Evolutionary conservation across 2,113 vertebrate species (phyloP).

Genomic region (Grus americana): DNA sequence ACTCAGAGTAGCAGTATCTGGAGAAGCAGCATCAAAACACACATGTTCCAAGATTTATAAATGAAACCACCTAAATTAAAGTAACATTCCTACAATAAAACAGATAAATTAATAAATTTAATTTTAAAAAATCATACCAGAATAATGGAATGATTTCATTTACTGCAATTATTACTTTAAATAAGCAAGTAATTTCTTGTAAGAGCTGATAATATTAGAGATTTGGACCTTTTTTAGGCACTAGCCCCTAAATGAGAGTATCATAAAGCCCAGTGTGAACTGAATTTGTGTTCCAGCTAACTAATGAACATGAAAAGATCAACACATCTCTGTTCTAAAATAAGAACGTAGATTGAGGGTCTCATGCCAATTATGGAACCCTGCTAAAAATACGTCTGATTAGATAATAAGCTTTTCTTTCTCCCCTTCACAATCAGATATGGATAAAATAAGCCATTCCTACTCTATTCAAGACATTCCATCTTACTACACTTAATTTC

Average conservation of each 20-base stretch:
- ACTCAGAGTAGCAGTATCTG: not conserved
- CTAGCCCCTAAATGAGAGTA: not conserved
- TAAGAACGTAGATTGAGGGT: not conserved
- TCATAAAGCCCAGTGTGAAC: not conserved
- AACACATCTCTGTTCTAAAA: slow-evolving; percentile 17
- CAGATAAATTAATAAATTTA: not conserved
- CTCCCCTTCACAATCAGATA: slow-evolving; percentile 13
- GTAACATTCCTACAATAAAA: not conserved
- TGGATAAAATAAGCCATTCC: not conserved
- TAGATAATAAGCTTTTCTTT: slow-evolving; percentile 30
- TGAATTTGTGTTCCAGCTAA: not conserved
- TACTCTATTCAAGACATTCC: not conserved
- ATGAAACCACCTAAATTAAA: not conserved
- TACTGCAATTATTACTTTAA: not conserved
- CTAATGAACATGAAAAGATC: not conserved
- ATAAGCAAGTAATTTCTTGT: not conserved
- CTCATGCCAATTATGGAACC: slow-evolving; percentile 30
- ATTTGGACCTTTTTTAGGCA: not conserved
- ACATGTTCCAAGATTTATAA: not conserved
- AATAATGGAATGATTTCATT: not conserved
- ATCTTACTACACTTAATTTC: not conserved
- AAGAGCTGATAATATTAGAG: not conserved
- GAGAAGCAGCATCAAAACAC: not conserved
- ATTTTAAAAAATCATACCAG: not conserved
- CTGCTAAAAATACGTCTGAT: not conserved